These are phyloP conservation scores for Plebejus melissa DNA, from an alignment of 2,888 invertebrate genomes.

Conservation along the genomic window DNA sequence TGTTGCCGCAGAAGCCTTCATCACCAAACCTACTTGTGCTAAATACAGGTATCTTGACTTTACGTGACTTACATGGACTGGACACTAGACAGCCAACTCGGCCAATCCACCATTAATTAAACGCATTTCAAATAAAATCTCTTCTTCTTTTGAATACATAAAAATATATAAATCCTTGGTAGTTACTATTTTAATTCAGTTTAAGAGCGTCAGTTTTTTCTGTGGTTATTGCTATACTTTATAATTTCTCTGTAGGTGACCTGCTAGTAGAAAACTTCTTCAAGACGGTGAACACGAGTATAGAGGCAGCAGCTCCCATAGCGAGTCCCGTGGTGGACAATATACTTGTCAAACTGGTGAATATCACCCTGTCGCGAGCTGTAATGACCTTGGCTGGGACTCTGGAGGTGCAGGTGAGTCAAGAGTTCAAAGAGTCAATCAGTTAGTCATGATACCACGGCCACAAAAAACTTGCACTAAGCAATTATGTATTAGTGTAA, in stretches of 20 bases:
- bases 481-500: no score
- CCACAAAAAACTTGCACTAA: neutral
- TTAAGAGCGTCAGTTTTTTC: no score
- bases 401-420: conserved; percentile 83
- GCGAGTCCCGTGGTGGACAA: conserved; percentile 82
- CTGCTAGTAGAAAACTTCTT: conserved; percentile 90
- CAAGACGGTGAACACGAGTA: conserved; percentile 69
- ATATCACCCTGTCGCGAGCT: conserved; percentile 83
- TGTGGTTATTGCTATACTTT: no score
- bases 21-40: conserved; percentile 87
- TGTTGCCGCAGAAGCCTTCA: conserved; percentile 88
- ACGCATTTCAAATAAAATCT: no score
- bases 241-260: conserved; percentile 70
- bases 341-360: conserved; percentile 83
- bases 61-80: no score
- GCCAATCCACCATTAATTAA: no score
- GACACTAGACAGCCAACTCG: no score
- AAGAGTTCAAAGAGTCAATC: neutral
- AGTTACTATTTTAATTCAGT: no score
- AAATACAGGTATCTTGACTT: conserved; percentile 79
- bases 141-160: no score
- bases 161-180: no score
- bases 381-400: conserved; percentile 86
- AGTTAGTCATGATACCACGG: neutral
- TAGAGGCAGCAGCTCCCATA: conserved; percentile 55